Evolutionary conservation across 2,113 vertebrate species (phyloP), one percentile per base, ranked within the genome.

Genomic region (Gallinago jamesoni): DNA sequence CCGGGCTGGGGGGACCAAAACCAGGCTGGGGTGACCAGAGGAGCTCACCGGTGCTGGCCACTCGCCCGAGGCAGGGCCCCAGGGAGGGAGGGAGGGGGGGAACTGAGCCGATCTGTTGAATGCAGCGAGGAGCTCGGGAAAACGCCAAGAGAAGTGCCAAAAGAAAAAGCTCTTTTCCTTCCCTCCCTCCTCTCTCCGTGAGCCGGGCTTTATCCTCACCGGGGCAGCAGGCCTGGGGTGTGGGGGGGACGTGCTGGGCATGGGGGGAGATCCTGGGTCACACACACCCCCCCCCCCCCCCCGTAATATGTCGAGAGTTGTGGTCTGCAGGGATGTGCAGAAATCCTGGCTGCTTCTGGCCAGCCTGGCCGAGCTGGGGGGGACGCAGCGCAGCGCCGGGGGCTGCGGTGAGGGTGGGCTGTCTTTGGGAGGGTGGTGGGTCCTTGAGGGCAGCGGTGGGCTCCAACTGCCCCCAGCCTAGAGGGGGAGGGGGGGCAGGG

Each of bases 51-150:
- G 16, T 9, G 0, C 66, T 2, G 69, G 39, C 69, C 2, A 8
- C 24, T 66, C 1, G 30, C 77, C 75, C 21, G 15, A 50, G 45
- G 67, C 59, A 66, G 59, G n/a, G 78, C 70, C 37, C 14, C 28
- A 39, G 39, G 39, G 39, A 39, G 76, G 47, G 43, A 85, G 45
- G 85, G 41, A 52, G 52, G 22, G 70, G 90, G 52, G 22, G 70
- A 91, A 24, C 33, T 0, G 75, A 81, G 78, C 80, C 2, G 90
- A 95, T 94, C 89, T 92, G 93, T 87, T 96, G 92, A 95, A 91
- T 73, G 84, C 84, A 47, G 68, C 6, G 37, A 90, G 66, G 41
- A 90, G 89, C 90, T 60, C 30, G 21, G 84, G 63, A 72, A 59
- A 67, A 88, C 50, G 76, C 91, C 84, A 69, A 68, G 67, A 91